Evolutionary conservation across 2,888 invertebrate genomes (phyloP).

Genomic region (Kryphioiulus occultus): DNA sequence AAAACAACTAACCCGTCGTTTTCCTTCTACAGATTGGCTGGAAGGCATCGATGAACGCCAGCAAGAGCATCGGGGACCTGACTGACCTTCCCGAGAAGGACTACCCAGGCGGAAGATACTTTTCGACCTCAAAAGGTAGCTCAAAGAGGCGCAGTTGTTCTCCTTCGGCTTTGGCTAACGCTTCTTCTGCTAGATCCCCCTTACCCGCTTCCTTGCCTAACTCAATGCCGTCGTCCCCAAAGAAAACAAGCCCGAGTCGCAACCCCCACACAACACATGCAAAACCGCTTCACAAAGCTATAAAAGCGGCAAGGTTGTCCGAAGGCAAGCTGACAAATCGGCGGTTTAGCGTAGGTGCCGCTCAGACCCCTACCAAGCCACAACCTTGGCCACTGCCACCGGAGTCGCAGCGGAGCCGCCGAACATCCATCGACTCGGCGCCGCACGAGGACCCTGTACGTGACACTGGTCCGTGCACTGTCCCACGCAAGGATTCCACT

Average conservation of each 20-base stretch:
- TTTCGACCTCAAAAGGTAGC: constrained; percentile 56
- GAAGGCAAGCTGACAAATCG: not conserved
- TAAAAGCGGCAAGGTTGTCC: not conserved
- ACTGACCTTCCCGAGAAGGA: constrained; percentile 73
- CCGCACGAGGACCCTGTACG: not conserved
- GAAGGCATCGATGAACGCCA: constrained; percentile 79
- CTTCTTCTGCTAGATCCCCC: constrained; percentile 41
- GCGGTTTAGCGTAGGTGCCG: not conserved
- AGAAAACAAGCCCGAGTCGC: not conserved
- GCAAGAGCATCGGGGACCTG: constrained; percentile 86
- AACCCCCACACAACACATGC: not conserved
- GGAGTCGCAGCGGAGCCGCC: not conserved
- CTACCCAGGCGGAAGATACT: constrained; percentile 59
- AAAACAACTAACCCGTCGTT: not conserved
- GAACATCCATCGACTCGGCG: not conserved
- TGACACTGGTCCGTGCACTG: not conserved
- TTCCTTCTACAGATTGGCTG: constrained; percentile 71
- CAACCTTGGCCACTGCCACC: not conserved
- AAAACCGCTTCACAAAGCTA: too few relatives aligned
- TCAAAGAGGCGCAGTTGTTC: constrained; percentile 54
- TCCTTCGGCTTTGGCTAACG: constrained; percentile 53
- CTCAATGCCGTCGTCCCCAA: constrained; percentile 51
- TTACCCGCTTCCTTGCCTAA: constrained; percentile 50
- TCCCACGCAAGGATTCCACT: not conserved
- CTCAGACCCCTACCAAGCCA: not conserved